A percentile compares a stretch with the other conserved stretches of the same genome.
phyloP scores from a whole-genome alignment of 2,113 vertebrate genomes.

The Fregetta grallaria region DNA sequence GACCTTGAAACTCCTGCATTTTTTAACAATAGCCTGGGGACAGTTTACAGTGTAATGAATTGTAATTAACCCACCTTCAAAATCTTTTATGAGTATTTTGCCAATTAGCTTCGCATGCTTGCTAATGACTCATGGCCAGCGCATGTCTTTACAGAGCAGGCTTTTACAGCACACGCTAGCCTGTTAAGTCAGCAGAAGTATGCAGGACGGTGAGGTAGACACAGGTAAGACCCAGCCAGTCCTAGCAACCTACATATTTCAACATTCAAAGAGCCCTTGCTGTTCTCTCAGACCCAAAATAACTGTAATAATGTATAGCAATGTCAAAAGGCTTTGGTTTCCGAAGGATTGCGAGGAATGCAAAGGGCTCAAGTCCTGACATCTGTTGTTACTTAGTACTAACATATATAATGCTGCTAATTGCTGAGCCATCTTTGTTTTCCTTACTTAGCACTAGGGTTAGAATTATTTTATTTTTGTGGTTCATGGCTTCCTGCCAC shows the following conservation, averaged over 20 bases:
- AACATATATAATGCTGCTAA: conserved; percentile 84
- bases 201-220: conserved; percentile 25
- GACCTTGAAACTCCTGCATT: conserved; percentile 82
- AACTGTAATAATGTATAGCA: conserved; percentile 67
- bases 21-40: conserved; percentile 85
- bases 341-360: conserved; percentile 75
- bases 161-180: conserved; percentile 61
- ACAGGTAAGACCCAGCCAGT: conserved; percentile 61
- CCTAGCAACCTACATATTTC: not conserved
- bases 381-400: conserved; percentile 84
- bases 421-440: conserved; percentile 86
- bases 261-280: conserved; percentile 19
- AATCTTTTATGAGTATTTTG: conserved; percentile 83
- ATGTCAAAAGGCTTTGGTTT: conserved; percentile 74
- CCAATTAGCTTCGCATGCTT: conserved; percentile 83
- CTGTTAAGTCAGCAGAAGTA: conserved; percentile 72
- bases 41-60: conserved; percentile 83
- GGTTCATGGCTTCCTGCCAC: conserved; percentile 82
- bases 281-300: conserved; percentile 41
- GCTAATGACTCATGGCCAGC: conserved; percentile 81
- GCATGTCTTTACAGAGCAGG: conserved; percentile 78
- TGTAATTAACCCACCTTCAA: conserved; percentile 87
- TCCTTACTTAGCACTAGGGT: conserved; percentile 81
- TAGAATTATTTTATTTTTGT: conserved; percentile 84
- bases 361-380: conserved; percentile 70